Base-by-base conservation (phyloP, 2,113 vertebrate species). In the Athene cunicularia region DNA sequence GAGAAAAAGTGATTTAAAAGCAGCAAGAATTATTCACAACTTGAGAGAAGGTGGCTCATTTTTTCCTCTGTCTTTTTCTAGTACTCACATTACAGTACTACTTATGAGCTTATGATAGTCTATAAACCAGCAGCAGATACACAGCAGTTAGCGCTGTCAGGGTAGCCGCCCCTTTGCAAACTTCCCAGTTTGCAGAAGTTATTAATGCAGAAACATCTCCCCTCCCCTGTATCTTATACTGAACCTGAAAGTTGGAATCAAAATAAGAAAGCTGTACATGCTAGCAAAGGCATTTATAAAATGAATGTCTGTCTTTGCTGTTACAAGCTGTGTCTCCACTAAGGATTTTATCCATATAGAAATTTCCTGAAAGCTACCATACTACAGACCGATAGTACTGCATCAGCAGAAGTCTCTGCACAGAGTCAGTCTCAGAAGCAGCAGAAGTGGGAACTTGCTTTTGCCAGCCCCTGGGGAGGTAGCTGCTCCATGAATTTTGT, bases 401-500 rank as follows among this genome's bases (percentile, higher is more conserved):
- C 87, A 43, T 52, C 88, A 86, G 83, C 80, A 94, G 56, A 85
- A 93, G 53, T 75, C 58, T 85, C 91, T 93, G 76, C 58, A 58
- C 53, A 64, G 72, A 73, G 70, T 80, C 74, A 63, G 39, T 23
- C 88, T 87, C 73, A 75, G 77, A 91, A 97, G 80, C 93, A 97
- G 91, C 93, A 95, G 90, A 83, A 96, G 77, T 95, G 87, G 96
- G 94, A 97, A 97, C 76, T 91, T 0, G 3, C 47, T 95, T 95
- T 93, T 82, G 76, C 80, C 8, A 1, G 80, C 59, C 94, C 83
- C 73, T 73, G 53, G 70, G 80, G 95, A 94, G 9, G 67, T 75
- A 97, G 85, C 53, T 0, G 7, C 82, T 93, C 90, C 95, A 93
- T 97, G 93, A 95, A 97, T 97, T 94, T 88, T 87, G 83, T 80